phyloP scores from a whole-genome alignment of 2,888 invertebrate genomes.

The Lapara coniferarum region DNA sequence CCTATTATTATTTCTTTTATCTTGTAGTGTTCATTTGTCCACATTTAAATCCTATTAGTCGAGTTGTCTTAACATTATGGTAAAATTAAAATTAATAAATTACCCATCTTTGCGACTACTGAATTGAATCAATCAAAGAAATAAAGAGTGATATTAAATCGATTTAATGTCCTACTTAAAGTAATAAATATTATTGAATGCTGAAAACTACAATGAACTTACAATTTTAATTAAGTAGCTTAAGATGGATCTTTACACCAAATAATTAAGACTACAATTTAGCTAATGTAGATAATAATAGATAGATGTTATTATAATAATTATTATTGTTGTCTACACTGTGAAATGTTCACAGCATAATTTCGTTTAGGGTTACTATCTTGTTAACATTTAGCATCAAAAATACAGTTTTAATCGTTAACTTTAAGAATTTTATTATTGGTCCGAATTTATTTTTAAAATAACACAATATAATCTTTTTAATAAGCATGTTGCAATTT shows the following conservation, averaged over 20 bases:
- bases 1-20: no score
- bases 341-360: constrained; percentile 9
- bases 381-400: constrained; percentile 1
- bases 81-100: not conserved
- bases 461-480: not conserved
- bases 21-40: no score
- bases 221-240: constrained; percentile 59
- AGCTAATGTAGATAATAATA: constrained; percentile 67
- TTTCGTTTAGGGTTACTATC: constrained; percentile 15
- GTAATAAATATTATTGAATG: constrained; percentile 41
- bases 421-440: constrained; percentile 13
- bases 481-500: not conserved
- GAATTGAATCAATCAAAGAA: not conserved
- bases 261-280: constrained; percentile 78
- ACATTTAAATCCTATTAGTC: no score
- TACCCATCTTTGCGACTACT: not conserved
- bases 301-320: constrained; percentile 68
- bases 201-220: constrained; percentile 43
- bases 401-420: constrained; percentile 8
- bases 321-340: constrained; percentile 60
- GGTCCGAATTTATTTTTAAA: constrained; percentile 5
- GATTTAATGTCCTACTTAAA: constrained; percentile 48
- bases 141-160: constrained; percentile 52
- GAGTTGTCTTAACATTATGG: not conserved
- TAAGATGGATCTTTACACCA: constrained; percentile 83